Percentiles rank a stretch among this genome's conserved stretches.
phyloP scores from a whole-genome alignment of 2,113 vertebrate species.

The Chinchilla lanigera region DNA sequence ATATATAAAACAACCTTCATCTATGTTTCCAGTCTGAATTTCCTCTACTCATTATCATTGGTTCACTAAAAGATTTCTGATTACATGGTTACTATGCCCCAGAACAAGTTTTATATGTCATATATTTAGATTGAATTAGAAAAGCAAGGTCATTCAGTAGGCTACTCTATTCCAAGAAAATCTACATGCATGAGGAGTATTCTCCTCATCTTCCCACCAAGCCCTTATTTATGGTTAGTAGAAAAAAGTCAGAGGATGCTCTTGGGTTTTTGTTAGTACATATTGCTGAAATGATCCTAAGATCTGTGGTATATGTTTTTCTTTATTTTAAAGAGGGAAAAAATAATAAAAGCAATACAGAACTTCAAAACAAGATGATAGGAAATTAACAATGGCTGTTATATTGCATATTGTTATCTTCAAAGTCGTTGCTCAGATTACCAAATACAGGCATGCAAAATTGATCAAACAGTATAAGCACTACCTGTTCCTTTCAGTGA shows the following conservation, averaged over 20 bases:
- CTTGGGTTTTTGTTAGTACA: not conserved
- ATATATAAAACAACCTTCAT: not conserved
- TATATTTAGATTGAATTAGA: not conserved
- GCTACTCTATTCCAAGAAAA: not conserved
- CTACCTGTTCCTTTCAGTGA: too few relatives aligned
- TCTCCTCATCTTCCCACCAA: not conserved
- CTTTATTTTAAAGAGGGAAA: too few relatives aligned
- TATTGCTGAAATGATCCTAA: not conserved
- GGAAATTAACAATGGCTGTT: too few relatives aligned
- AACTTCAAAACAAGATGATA: too few relatives aligned
- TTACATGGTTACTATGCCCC: not conserved
- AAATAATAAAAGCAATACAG: too few relatives aligned
- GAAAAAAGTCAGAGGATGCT: not conserved
- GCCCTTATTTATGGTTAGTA: not conserved
- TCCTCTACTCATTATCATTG: not conserved
- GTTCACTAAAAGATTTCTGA: not conserved
- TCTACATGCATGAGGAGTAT: not conserved
- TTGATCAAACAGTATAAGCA: too few relatives aligned
- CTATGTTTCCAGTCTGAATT: not conserved
- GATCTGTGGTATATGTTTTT: not conserved
- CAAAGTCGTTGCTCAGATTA: too few relatives aligned
- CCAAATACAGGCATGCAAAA: too few relatives aligned
- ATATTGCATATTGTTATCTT: too few relatives aligned
- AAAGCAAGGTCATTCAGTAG: not conserved
- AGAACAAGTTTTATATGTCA: not conserved